Evolutionary conservation across 2,888 invertebrate genomes (phyloP), one percentile per base, ranked within the genome.

Genomic region (Sepiola atlantica): DNA sequence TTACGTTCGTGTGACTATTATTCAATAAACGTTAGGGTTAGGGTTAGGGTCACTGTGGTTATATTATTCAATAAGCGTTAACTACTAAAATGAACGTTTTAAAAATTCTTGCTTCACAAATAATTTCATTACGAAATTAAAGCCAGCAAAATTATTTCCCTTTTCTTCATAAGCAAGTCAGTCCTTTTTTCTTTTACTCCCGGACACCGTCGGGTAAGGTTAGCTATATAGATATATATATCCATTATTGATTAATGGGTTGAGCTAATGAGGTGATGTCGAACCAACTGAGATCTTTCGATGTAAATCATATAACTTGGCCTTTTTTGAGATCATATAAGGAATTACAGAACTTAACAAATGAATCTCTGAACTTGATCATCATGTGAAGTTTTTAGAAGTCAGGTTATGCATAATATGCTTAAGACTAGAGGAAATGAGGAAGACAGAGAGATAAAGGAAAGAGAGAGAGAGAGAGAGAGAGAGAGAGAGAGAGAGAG

Each of bases 401-500:
- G 21, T 77, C n/a, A 32, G n/a, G n/a, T 77, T n/a, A 77, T 77
- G n/a, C n/a, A 77, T 45, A 45, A 45, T 45, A 45, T 45, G 45
- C 4, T 45, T 77, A 77, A 77, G n/a, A n/a, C n/a, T n/a, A n/a
- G 35, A 91, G 91, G 54, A 24, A 91, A 35, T 21, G 21, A 54
- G 45, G 28, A 91, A n/a, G 77, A 77, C 24, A 77, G 77, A 77
- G 77, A 77, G 10, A 77, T 6, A 77, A 12, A 21, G 32, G 32
- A 20, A 18, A 90, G 90, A 90, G 16, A 90, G 90, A 90, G 90
- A 90, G 91, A 91, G 91, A 91, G 91, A 91, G 91, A 91, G 91
- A n/a, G n/a, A 21, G 28, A 91, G 91, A 28, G 28, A 45, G n/a
- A 91, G 24, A 8, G 21, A 45, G n/a, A 28, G 24, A 91, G 91